Percentiles rank a stretch among this genome's conserved stretches.
Conservation (phyloP, 35 echinoderm and acorn worm species). For the Stichopus chloronotus region DNA sequence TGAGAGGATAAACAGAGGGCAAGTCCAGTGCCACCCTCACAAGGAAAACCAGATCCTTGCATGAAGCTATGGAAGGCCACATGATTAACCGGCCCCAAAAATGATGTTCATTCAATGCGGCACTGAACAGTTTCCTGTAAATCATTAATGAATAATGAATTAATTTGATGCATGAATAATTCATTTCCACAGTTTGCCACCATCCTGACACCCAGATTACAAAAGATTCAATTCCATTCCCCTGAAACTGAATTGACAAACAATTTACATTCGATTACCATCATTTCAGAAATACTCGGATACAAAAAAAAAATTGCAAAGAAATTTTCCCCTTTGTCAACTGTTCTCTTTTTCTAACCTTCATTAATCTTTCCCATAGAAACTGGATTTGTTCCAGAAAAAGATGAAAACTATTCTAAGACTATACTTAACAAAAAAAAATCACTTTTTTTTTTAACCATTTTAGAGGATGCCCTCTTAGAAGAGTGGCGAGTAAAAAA, state of each 20-base stretch:
- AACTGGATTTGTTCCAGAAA: constrained; percentile 4
- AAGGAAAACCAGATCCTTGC: too few species aligned
- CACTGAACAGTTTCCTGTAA: too few species aligned
- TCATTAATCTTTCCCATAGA: background rate
- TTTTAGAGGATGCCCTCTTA: constrained; percentile 3
- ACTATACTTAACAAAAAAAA: background rate
- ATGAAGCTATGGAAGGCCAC: too few species aligned
- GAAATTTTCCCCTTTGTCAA: background rate
- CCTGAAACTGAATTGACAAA: background rate
- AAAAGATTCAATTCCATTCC: background rate
- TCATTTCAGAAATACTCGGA: background rate
- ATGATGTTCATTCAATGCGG: too few species aligned
- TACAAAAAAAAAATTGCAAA: background rate
- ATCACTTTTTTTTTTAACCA: background rate
- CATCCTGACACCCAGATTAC: too few species aligned
- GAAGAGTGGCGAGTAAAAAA: background rate
- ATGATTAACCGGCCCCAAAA: too few species aligned
- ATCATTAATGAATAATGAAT: too few species aligned
- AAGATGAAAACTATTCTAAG: background rate
- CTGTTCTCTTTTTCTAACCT: background rate
- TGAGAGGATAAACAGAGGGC: too few species aligned
- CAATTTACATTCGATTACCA: background rate
- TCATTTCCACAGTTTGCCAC: too few species aligned
- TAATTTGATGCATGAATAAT: too few species aligned
- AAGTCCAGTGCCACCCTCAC: too few species aligned